Percentiles rank a stretch among this genome's conserved stretches.
Conservation (phyloP, 2,797 vertebrate species). For the Sebastes iracundus region DNA sequence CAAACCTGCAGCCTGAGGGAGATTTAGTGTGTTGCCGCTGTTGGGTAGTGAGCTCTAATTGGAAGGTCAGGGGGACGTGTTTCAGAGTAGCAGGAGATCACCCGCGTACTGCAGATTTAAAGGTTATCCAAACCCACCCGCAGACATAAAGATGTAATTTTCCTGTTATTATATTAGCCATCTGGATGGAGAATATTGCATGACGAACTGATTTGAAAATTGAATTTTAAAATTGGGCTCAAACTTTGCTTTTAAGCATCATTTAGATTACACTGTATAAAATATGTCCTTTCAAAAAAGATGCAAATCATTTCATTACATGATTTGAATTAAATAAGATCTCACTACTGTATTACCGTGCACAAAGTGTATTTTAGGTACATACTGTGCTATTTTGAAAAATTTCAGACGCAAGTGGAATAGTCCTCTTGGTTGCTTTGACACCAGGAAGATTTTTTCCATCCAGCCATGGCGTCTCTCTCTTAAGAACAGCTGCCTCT, state of each 20-base stretch:
- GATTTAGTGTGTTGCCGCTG: slow-evolving; percentile 74
- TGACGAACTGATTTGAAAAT: slow-evolving; percentile 35
- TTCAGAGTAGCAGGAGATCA: slow-evolving; percentile 73
- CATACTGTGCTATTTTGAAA: slow-evolving; percentile 6
- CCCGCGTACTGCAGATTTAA: slow-evolving; percentile 80
- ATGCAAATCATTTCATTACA: background rate
- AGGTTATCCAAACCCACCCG: slow-evolving; percentile 88
- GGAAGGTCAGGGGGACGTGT: slow-evolving; percentile 79
- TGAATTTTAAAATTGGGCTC: background rate
- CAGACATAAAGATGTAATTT: slow-evolving; percentile 77
- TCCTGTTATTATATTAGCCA: slow-evolving; percentile 58
- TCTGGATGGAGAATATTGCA: slow-evolving; percentile 43
- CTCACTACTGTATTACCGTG: background rate
- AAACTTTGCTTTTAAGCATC: slow-evolving; percentile 2
- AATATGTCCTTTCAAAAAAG: slow-evolving; percentile 1
- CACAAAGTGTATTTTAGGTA: background rate
- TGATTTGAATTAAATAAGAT: background rate
- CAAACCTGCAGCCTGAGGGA: slow-evolving; percentile 71
- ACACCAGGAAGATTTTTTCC: slow-evolving; percentile 52
- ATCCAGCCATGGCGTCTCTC: slow-evolving; percentile 51
- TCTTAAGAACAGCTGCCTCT: slow-evolving; percentile 72
- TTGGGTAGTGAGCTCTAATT: slow-evolving; percentile 76
- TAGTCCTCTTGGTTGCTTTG: slow-evolving; percentile 30
- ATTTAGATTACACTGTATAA: background rate
- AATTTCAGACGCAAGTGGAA: background rate